These are phyloP conservation scores for Phrynosoma platyrhinos DNA, from an alignment of 2,113 vertebrate genomes.

Conservation along the genomic window DNA sequence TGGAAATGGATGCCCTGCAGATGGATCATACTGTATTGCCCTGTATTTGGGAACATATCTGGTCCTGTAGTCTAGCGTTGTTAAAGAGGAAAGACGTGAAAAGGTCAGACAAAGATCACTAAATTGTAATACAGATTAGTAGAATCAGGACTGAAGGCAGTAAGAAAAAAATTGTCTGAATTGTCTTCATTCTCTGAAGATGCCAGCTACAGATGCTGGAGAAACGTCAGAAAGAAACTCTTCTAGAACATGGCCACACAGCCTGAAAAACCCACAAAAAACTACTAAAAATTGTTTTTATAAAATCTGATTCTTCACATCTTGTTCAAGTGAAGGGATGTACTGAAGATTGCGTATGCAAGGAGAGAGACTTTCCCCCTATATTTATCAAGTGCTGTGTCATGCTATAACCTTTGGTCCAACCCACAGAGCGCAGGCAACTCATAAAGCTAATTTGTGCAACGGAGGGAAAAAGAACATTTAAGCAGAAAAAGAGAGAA, in stretches of 20 bases:
- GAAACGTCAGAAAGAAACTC: too few relatives aligned
- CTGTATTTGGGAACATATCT: not conserved
- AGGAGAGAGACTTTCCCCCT: constrained; percentile 28
- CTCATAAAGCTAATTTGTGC: not conserved
- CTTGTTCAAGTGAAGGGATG: constrained; percentile 38
- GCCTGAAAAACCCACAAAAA: too few relatives aligned
- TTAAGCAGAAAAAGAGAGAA: constrained; percentile 1
- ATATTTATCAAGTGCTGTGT: constrained; percentile 41
- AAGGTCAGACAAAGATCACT: constrained; percentile 57
- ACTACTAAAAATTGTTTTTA: not conserved
- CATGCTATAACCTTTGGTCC: constrained; percentile 40
- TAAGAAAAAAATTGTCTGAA: too few relatives aligned
- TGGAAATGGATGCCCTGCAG: too few relatives aligned
- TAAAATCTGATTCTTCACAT: constrained; percentile 58
- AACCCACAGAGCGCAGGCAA: not conserved
- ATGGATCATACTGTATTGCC: not conserved
- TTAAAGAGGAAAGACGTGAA: constrained; percentile 44
- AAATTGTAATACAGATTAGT: constrained; percentile 44
- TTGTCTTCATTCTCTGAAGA: too few relatives aligned
- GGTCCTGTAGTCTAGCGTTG: constrained; percentile 22
- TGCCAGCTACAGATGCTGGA: too few relatives aligned
- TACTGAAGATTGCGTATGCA: constrained; percentile 51
- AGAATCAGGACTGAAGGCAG: constrained; percentile 50
- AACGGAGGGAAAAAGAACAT: not conserved
- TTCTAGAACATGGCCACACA: too few relatives aligned